Evolutionary conservation across 2,797 vertebrate genomes (phyloP), one percentile per base, ranked within the genome.

Genomic region (Parauchenoglanis ngamensis): DNA sequence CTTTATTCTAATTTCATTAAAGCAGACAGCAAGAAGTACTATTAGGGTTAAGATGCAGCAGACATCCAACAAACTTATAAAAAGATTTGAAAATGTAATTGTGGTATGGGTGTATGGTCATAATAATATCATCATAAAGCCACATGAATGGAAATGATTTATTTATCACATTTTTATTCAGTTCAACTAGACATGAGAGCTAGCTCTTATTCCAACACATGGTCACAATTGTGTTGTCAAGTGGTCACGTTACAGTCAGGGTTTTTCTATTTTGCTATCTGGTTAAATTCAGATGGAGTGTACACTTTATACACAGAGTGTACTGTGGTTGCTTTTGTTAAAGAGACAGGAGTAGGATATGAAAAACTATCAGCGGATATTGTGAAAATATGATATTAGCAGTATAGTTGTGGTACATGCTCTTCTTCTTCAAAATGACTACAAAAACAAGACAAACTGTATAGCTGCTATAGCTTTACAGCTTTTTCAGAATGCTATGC

Each of bases 1-100:
- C 76, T 88, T 13, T 54, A 73, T 35, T 84, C 68, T 28, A 3
- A 68, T 82, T 85, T 82, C 61, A 85, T 56, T 49, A n/a, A 54
- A 68, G 82, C 4, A 79, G 82, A 83, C 6, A 63, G 40, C 57
- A 61, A 76, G 73, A 57, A 54, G 54, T 10, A 17, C 35, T 7
- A 86, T 87, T 61, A 79, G 11, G 68, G 56, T 28, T 61, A 78
- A 54, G 31, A 67, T 63, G 65, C 28, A 35, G 19, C 23, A 35
- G 23, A 35, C 25, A 63, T 75, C 31, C 23, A 68, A 63, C 7
- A 7, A 77, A 59, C 25, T 28, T 79, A 54, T 25, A n/a, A 84
- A 72, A 59, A 61, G 6, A 44, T 19, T 2, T 2, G 23, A 28
- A 49, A 40, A 63, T 5, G 1, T 65, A 46, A 49, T 46, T 21